phyloP scores from a whole-genome alignment of 2,888 invertebrate species.

The Eupithecia vulgata region DNA sequence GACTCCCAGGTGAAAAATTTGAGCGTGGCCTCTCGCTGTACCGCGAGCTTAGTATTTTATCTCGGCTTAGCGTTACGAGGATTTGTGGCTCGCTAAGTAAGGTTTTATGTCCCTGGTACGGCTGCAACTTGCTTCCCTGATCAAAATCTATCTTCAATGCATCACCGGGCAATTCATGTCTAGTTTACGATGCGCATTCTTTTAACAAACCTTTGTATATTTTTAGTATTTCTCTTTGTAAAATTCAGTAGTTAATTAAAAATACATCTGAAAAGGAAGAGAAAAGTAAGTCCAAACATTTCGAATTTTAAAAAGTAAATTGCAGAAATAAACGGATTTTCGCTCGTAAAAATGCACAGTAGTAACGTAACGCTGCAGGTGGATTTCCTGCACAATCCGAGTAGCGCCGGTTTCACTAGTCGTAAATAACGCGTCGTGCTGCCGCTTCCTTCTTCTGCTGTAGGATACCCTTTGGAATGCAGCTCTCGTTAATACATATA shows the following conservation, averaged over 20 bases:
- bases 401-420: slow-evolving; percentile 71
- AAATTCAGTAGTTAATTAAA: background rate
- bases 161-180: slow-evolving; percentile 51
- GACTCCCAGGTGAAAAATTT: slow-evolving; percentile 81
- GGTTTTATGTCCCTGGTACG: slow-evolving; percentile 80
- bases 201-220: background rate
- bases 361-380: slow-evolving; percentile 60
- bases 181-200: slow-evolving; percentile 13
- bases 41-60: slow-evolving; percentile 82
- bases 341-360: slow-evolving; percentile 45
- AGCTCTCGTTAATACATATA: slow-evolving; percentile 57
- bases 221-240: background rate
- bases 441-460: slow-evolving; percentile 71
- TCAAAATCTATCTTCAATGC: slow-evolving; percentile 70
- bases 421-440: slow-evolving; percentile 77
- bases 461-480: slow-evolving; percentile 61
- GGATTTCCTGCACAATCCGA: slow-evolving; percentile 67
- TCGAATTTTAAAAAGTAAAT: slow-evolving; percentile 40
- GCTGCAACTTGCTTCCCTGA: slow-evolving; percentile 75
- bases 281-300: background rate
- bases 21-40: slow-evolving; percentile 73
- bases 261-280: background rate
- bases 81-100: slow-evolving; percentile 83
- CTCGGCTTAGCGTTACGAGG: slow-evolving; percentile 83
- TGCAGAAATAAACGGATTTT: slow-evolving; percentile 38